Percentiles rank a stretch among this genome's conserved stretches.
These are phyloP conservation scores for Siderastrea radians DNA, from an alignment of 92 coral and sea anemone species.

Conservation along the genomic window DNA sequence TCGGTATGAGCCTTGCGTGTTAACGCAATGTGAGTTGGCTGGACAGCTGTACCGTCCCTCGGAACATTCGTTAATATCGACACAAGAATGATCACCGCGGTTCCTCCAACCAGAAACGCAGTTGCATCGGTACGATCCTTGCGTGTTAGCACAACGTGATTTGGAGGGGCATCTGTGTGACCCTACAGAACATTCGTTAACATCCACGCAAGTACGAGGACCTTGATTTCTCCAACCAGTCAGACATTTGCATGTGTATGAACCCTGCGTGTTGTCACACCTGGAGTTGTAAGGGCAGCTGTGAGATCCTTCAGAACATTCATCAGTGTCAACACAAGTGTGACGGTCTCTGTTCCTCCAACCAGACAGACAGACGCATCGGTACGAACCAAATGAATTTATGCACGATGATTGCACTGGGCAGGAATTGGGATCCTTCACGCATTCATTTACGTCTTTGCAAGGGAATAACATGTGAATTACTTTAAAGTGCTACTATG, in stretches of 20 bases:
- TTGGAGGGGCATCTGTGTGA: constrained; percentile 40
- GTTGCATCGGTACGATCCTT: constrained; percentile 55
- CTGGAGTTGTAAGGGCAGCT: too few relatives aligned
- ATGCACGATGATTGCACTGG: too few relatives aligned
- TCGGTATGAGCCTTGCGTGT: constrained; percentile 46
- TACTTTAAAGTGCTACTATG: too few relatives aligned
- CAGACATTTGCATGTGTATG: constrained; percentile 25
- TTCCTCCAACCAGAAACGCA: constrained; percentile 54
- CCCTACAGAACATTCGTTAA: constrained; percentile 39
- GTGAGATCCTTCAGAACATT: too few relatives aligned
- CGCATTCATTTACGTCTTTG: too few relatives aligned
- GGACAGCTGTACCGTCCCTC: constrained; percentile 33
- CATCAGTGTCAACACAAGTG: too few relatives aligned
- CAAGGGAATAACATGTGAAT: too few relatives aligned
- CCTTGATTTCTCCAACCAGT: background rate
- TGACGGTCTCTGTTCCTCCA: too few relatives aligned
- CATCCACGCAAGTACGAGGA: constrained; percentile 16
- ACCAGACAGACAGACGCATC: too few relatives aligned
- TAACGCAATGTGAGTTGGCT: constrained; percentile 35
- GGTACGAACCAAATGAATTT: too few relatives aligned
- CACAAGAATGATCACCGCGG: constrained; percentile 40
- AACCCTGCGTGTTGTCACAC: background rate
- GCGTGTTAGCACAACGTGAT: constrained; percentile 50
- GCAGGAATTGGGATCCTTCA: too few relatives aligned
- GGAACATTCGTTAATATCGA: constrained; percentile 49